These are phyloP conservation scores for Carcharodon carcharias DNA, from an alignment of 2,797 vertebrate genomes.

Conservation along the genomic window DNA sequence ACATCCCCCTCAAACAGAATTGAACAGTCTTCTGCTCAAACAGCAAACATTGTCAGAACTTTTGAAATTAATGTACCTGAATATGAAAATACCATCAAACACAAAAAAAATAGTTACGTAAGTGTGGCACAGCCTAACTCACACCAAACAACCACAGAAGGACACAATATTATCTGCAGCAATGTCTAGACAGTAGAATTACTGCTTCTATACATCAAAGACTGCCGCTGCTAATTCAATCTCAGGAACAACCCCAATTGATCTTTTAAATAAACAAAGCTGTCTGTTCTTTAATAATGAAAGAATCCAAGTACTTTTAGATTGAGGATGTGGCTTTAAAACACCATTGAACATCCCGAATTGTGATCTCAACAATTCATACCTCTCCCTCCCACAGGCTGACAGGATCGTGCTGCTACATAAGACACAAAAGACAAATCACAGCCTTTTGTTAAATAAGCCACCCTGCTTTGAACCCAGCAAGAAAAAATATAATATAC, in stretches of 20 bases:
- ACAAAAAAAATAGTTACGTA: background rate
- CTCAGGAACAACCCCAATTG: background rate
- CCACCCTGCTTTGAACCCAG: background rate
- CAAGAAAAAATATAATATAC: background rate
- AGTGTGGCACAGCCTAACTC: background rate
- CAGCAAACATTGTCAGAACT: background rate
- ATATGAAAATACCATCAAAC: background rate
- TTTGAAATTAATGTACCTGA: background rate
- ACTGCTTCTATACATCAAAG: conserved; percentile 3
- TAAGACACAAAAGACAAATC: background rate
- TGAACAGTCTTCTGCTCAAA: background rate
- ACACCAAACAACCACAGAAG: background rate
- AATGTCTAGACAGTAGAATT: background rate
- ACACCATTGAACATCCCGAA: background rate
- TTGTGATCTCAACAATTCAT: background rate
- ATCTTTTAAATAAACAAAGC: background rate
- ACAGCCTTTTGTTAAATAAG: conserved; percentile 13
- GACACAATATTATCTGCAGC: background rate
- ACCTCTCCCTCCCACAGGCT: background rate
- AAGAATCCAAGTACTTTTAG: background rate
- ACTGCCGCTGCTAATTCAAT: background rate
- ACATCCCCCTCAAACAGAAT: background rate
- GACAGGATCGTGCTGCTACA: background rate
- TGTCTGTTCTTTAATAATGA: background rate
- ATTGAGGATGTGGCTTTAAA: background rate